Evolutionary conservation across 2,888 invertebrate genomes (phyloP).

Genomic region (Brenthis hecate): DNA sequence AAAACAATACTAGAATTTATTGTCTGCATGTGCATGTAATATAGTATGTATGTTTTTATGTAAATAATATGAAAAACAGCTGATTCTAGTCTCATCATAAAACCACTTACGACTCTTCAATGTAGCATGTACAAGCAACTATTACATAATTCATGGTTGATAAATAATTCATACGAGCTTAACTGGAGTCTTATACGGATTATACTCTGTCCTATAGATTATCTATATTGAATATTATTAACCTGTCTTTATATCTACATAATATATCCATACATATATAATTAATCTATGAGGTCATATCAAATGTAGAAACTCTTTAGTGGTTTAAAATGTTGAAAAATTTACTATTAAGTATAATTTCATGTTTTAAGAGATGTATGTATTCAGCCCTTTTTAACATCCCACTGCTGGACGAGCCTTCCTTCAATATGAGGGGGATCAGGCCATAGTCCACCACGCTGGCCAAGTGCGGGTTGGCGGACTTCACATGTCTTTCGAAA

Average conservation of each 20-base stretch:
- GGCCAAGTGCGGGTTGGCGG: no score
- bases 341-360: no score
- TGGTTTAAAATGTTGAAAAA: no score
- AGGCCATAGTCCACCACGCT: no score
- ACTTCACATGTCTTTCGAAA: no score
- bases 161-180: slow-evolving; percentile 34
- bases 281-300: no score
- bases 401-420: no score
- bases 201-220: slow-evolving; percentile 15
- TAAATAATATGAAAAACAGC: slow-evolving; percentile 12
- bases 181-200: slow-evolving; percentile 25
- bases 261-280: background rate
- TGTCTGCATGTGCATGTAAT: background rate
- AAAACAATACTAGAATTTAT: no score
- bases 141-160: slow-evolving; percentile 30
- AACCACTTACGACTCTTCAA: slow-evolving; percentile 5
- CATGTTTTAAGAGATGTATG: no score
- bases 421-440: no score
- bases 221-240: slow-evolving; percentile 18
- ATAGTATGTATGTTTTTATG: background rate
- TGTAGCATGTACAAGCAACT: slow-evolving; percentile 4
- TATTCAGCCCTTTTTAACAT: no score
- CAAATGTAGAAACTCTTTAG: no score
- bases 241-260: background rate
- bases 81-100: slow-evolving; percentile 4